phyloP scores from a whole-genome alignment of 2,888 invertebrate genomes.

The Ophraella communa region DNA sequence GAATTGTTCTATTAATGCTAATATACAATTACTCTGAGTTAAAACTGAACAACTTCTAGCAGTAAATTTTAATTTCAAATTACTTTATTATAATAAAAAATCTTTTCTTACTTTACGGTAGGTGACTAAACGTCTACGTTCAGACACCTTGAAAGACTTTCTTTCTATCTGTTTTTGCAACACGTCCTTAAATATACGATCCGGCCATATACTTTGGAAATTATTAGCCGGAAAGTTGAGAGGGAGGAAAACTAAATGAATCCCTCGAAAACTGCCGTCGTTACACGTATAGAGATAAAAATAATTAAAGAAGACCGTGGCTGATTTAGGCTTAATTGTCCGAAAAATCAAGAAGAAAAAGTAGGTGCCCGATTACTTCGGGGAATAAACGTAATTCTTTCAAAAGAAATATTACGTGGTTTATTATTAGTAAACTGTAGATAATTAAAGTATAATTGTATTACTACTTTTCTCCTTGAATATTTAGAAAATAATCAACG shows the following conservation, averaged over 20 bases:
- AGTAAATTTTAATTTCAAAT: no score
- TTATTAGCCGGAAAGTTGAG: constrained; percentile 2
- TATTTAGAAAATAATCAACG: no score
- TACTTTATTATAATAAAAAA: no score
- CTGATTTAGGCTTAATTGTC: neutral
- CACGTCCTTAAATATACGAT: no score
- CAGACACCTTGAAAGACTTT: neutral
- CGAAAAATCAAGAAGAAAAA: neutral
- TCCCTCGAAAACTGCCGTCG: neutral
- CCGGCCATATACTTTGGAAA: neutral
- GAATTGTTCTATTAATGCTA: no score
- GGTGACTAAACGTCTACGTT: no score
- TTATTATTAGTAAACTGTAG: neutral
- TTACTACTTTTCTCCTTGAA: no score
- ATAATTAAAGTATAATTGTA: neutral
- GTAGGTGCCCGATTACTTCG: neutral
- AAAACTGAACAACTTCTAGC: no score
- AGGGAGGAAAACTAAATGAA: neutral
- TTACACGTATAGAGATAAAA: constrained; percentile 3
- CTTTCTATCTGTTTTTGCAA: no score
- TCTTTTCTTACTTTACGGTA: no score
- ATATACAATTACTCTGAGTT: no score
- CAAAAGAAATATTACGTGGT: neutral
- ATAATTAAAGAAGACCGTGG: constrained; percentile 4
- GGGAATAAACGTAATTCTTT: neutral